Evolutionary conservation across 1,140 invertebrate species (phyloP), one percentile per base, ranked within the genome.

Genomic region (Batillaria attramentaria): DNA sequence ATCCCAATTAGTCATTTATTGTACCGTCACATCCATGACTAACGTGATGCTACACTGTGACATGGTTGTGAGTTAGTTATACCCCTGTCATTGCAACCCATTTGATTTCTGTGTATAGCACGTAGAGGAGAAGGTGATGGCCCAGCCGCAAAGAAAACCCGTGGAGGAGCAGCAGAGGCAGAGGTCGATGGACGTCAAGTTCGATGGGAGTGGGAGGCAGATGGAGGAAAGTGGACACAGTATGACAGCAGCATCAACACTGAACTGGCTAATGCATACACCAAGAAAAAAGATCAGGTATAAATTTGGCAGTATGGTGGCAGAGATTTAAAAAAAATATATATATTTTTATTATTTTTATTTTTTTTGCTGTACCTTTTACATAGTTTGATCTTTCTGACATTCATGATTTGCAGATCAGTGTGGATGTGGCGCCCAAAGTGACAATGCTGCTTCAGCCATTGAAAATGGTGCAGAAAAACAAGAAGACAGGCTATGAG

Each of bases 401-500:
- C 77, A 18, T 75, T 72, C 62, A 65, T 42, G 33, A 39, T 31
- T 85, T 82, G 31, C 43, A 89, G 87, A 70, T 85, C 24, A 83
- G 81, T 31, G 79, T 88, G 78, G 80, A 73, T 57, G 78, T 83
- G 28, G 81, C 75, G 35, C 77, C 69, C 66, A 83, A 79, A 18
- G 78, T 79, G 3, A 83, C 66, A 18, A 81, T 88, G 66, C 35
- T 79, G 28, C 77, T 88, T 5, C 81, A 78, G 18, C 83, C 89
- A 77, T 83, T 85, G 16, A 83, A 83, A 60, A 86, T 84, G 81
- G 82, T 87, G n/a, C 89, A 89, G 82, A 89, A 89, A 76, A 90
- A 89, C 72, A 90, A 88, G 77, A 86, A 85, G 66, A 88, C 87
- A 8, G 88, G 89, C 10, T 90, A 83, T 85, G 81, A 88, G 68